These are phyloP conservation scores for Dendrocincla tyrannina DNA, from an alignment of 2,797 vertebrate genomes.

Conservation along the genomic window DNA sequence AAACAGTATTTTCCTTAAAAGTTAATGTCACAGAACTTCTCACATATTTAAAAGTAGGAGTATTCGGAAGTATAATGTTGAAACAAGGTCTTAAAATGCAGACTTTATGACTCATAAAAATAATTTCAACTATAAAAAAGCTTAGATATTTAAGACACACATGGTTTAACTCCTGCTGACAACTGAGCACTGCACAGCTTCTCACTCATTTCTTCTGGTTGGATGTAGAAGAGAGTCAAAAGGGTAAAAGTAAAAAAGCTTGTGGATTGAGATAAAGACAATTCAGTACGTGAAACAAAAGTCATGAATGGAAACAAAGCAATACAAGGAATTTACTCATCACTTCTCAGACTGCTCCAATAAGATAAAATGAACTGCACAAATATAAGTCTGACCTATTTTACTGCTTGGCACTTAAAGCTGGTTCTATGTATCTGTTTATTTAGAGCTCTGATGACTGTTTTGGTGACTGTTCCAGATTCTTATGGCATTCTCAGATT, in stretches of 20 bases:
- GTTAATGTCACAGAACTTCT: background rate
- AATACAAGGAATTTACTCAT: background rate
- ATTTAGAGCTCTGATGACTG: background rate
- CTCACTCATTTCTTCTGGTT: background rate
- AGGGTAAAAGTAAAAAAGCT: background rate
- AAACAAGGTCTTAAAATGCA: background rate
- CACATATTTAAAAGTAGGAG: background rate
- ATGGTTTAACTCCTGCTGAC: background rate
- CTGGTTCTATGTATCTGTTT: background rate
- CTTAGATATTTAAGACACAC: background rate
- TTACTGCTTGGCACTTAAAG: background rate
- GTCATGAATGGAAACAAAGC: background rate
- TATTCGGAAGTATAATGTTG: background rate
- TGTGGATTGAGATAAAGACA: background rate
- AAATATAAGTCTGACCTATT: background rate
- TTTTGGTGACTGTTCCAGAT: background rate
- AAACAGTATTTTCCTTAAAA: background rate
- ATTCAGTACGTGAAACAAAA: background rate
- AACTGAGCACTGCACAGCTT: background rate
- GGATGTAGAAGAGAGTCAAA: background rate
- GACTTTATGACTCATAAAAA: background rate
- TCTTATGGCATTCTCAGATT: background rate
- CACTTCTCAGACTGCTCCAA: background rate
- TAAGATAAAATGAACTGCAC: background rate
- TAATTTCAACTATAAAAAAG: background rate